Evolutionary conservation across 2,888 invertebrate species (phyloP), one percentile per base, ranked within the genome.

Genomic region (Phalangium opilio): DNA sequence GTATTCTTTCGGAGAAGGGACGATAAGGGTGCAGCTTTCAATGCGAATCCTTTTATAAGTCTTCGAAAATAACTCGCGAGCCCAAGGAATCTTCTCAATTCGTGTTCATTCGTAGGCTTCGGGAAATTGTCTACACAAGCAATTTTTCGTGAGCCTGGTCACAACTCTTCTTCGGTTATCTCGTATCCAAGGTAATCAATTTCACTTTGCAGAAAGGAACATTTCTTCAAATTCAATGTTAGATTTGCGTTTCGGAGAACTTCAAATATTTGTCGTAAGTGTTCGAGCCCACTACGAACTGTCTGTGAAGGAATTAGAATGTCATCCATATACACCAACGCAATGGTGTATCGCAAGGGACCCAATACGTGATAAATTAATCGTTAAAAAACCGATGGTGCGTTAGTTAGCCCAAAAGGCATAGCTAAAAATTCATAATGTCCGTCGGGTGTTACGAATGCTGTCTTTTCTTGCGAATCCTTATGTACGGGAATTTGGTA

Each of bases 351-450:
- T n/a, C n/a, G n/a, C n/a, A 27, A 27, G 8, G 27, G 27, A 2
- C 35, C 35, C 12, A 33, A 14, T 3, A n/a, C 39, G 35, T 20
- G 35, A 18, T 33, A 32, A n/a, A 45, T 45, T 3, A 35, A 20
- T 3, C 45, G 19, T 41, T 38, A 40, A 17, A 45, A 36, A 2
- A 40, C 39, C 3, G 17, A 8, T 12, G 45, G 39, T 2, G 40
- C 21, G 17, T 40, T 38, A 10, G 14, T 41, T 3, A 45, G 20
- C 3, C 45, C 45, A 17, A 45, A 39, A 20, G 45, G 40, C 15
- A 45, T 21, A 14, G 15, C 33, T 11, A 14, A 4, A n/a, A 11
- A 40, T 21, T 40, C 27, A 19, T 17, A 45, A 3, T 45, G 45
- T 2, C 39, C 45, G 10, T n/a, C 10, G 3, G 15, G 20, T 10